Percentiles rank a stretch among this genome's conserved stretches.
These are phyloP conservation scores for Corbicula japonica DNA, from an alignment of 2,888 invertebrate species.

Conservation along the genomic window DNA sequence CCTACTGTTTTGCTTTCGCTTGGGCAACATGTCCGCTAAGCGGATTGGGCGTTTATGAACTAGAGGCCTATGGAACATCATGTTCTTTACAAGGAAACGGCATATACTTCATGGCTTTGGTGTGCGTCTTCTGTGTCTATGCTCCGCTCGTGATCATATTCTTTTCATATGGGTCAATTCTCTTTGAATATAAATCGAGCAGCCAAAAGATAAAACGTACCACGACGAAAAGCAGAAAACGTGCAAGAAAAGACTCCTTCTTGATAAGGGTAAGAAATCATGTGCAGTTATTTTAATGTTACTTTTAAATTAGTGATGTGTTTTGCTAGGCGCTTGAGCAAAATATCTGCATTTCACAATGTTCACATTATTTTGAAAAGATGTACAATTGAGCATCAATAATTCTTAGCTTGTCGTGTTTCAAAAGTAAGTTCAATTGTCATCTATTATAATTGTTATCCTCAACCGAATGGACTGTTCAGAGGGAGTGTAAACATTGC, in stretches of 20 bases:
- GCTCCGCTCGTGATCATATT: conserved; percentile 64
- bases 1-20: conserved; percentile 60
- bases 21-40: conserved; percentile 69
- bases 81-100: conserved; percentile 69
- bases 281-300: too few species aligned
- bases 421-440: too few species aligned
- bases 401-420: too few species aligned
- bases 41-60: conserved; percentile 68
- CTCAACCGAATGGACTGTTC: too few species aligned
- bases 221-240: conserved; percentile 12
- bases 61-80: conserved; percentile 73
- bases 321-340: too few species aligned
- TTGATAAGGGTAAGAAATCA: conserved; percentile 53
- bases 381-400: too few species aligned
- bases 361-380: too few species aligned
- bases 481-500: too few species aligned
- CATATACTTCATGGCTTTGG: conserved; percentile 56
- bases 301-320: too few species aligned
- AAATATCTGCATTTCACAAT: too few species aligned
- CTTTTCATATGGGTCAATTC: conserved; percentile 59
- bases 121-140: conserved; percentile 64
- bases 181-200: conserved; percentile 56
- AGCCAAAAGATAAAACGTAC: conserved; percentile 31
- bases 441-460: too few species aligned
- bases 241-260: conserved; percentile 46